Conservation (phyloP, 2,888 invertebrate genomes). For the Hydrotaea diabolus region DNA sequence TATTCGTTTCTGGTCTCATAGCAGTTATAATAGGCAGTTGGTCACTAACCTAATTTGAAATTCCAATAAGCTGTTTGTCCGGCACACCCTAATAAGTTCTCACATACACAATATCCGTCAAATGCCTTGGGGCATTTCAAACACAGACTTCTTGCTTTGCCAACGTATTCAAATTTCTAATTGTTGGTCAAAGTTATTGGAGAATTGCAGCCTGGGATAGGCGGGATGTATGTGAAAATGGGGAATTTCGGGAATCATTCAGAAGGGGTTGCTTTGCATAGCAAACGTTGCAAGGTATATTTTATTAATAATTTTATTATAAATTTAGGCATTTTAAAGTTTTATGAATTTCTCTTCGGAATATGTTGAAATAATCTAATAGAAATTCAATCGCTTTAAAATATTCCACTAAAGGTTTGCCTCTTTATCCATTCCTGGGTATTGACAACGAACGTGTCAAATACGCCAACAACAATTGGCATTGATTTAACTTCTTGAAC, state of each 20-base stretch:
- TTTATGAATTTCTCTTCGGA: neutral
- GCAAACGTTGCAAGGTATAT: too few relatives aligned
- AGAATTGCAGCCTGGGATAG: neutral
- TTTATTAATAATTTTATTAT: too few relatives aligned
- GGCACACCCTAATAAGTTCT: too few relatives aligned
- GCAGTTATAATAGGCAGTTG: too few relatives aligned
- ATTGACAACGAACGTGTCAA: constrained; percentile 12
- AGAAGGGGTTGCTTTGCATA: too few relatives aligned
- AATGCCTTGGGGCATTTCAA: constrained; percentile 14
- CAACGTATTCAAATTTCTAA: constrained; percentile 27
- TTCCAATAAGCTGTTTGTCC: too few relatives aligned
- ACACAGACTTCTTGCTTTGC: constrained; percentile 17
- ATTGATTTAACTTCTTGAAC: constrained; percentile 13
- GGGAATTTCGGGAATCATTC: neutral
- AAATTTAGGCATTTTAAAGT: too few relatives aligned
- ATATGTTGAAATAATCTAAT: neutral
- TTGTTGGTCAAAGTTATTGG: constrained; percentile 33
- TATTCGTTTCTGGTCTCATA: too few relatives aligned
- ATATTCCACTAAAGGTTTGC: neutral
- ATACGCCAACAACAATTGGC: constrained; percentile 18
- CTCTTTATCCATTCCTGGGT: neutral
- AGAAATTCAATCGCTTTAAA: neutral
- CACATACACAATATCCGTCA: neutral
- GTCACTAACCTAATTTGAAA: too few relatives aligned
- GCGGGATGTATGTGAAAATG: neutral